Evolutionary conservation across 1,140 invertebrate genomes (phyloP).

Genomic region (Drosophila micromelanica): DNA sequence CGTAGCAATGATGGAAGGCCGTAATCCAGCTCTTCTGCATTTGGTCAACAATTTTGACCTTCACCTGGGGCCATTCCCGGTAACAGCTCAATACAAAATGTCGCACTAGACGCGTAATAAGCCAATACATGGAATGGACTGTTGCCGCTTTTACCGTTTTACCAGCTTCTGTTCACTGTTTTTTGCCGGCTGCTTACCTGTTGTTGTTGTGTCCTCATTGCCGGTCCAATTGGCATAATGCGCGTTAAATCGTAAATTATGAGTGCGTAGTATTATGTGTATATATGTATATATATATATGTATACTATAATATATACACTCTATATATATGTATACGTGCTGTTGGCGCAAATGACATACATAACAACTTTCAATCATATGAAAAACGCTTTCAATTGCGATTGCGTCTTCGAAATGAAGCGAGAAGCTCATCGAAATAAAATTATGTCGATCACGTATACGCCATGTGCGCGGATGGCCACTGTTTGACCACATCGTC

Average conservation of each 20-base stretch:
- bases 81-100: too few relatives aligned
- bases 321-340: slow-evolving; percentile 14
- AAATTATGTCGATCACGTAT: slow-evolving; percentile 76
- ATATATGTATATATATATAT: too few relatives aligned
- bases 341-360: slow-evolving; percentile 36
- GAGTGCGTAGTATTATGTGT: too few relatives aligned
- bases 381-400: slow-evolving; percentile 79
- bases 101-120: too few relatives aligned
- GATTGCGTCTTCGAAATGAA: slow-evolving; percentile 53
- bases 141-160: neutral
- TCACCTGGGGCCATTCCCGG: too few relatives aligned
- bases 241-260: slow-evolving; percentile 30
- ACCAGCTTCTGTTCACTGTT: too few relatives aligned
- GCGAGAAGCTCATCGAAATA: slow-evolving; percentile 47
- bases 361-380: slow-evolving; percentile 65
- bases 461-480: slow-evolving; percentile 39
- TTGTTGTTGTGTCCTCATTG: slow-evolving; percentile 35
- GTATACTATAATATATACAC: too few relatives aligned
- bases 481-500: neutral
- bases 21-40: too few relatives aligned
- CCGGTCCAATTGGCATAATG: slow-evolving; percentile 20
- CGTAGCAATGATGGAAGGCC: too few relatives aligned
- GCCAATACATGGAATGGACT: too few relatives aligned
- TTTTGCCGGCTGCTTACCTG: neutral
- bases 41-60: too few relatives aligned